These are phyloP conservation scores for Cerceris rybyensis DNA, from an alignment of 2,888 invertebrate genomes.

Conservation along the genomic window DNA sequence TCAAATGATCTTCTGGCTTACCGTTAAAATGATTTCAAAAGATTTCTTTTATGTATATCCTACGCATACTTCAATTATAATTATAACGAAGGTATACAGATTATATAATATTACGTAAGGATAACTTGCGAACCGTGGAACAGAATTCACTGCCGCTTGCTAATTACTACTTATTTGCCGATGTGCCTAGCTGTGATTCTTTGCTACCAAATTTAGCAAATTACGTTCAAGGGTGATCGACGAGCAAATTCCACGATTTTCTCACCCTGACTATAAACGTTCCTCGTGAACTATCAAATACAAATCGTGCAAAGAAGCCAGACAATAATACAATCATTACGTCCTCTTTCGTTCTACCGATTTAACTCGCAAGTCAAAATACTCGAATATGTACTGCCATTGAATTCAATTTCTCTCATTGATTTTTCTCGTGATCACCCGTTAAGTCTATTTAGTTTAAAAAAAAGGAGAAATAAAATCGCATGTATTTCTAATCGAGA, in stretches of 20 bases:
- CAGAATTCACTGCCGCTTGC: slow-evolving; percentile 68
- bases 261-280: slow-evolving; percentile 13
- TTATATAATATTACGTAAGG: slow-evolving; percentile 46
- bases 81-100: slow-evolving; percentile 51
- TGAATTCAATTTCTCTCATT: slow-evolving; percentile 33
- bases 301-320: slow-evolving; percentile 51
- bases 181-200: slow-evolving; percentile 72
- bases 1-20: slow-evolving; percentile 56
- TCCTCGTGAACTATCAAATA: slow-evolving; percentile 21
- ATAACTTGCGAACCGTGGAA: slow-evolving; percentile 52
- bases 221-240: slow-evolving; percentile 46
- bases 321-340: slow-evolving; percentile 59
- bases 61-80: slow-evolving; percentile 53
- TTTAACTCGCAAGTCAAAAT: slow-evolving; percentile 24
- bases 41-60: slow-evolving; percentile 51
- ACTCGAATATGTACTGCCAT: slow-evolving; percentile 28
- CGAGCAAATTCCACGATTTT: slow-evolving; percentile 39
- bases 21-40: slow-evolving; percentile 32
- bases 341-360: slow-evolving; percentile 33
- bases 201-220: slow-evolving; percentile 69
- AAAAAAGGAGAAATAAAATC: slow-evolving; percentile 17
- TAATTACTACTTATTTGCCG: slow-evolving; percentile 64
- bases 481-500: slow-evolving; percentile 18
- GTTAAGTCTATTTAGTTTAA: slow-evolving; percentile 23
- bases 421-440: slow-evolving; percentile 38